Evolutionary conservation across 2,113 vertebrate species (phyloP), one percentile per base, ranked within the genome.

Genomic region (Hippopotamus amphibius): DNA sequence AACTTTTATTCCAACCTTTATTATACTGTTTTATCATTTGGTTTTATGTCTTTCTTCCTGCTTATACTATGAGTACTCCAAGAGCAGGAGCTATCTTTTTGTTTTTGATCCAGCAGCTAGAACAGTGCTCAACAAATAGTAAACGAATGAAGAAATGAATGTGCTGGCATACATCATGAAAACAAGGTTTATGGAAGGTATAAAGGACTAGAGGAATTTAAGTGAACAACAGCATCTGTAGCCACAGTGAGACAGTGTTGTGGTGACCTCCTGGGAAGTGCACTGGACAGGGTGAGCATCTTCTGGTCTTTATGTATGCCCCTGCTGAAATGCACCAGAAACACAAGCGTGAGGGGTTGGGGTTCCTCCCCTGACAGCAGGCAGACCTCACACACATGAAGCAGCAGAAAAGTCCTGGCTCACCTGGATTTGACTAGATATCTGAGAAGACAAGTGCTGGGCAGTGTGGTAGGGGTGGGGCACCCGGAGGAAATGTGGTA

Each of bases 41-140:
- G 12, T 59, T 65, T 81, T 88, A 65, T 53, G 12, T 41, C 59
- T 95, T 96, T 76, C 43, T 81, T 74, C 33, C 95, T 95, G 71
- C 15, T 55, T 88, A 83, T 26, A 77, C 17, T 59, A 7, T 86
- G 79, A 81, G 53, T 57, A 7, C 5, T 28, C 15, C 7, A 59
- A 50, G 37, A 46, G 2, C 4, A 68, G 17, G 22, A 74, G 14
- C 10, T 57, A 15, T 30, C 46, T 80, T 3, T 50, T 50, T 69
- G 48, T 41, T 33, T 80, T 93, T 7, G 9, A 22, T 57, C 53
- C 10, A 76, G 71, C 12, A n/a, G n/a, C n/a, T 85, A 41, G 28
- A 91, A 84, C 2, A 33, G 53, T 48, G 9, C 37, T 82, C 48
- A 83, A 68, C 21, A 65, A 3, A 74, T 3, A 92, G 57, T 17